Evolutionary conservation across 1,140 invertebrate species (phyloP).

Genomic region (Drosophila hydei): DNA sequence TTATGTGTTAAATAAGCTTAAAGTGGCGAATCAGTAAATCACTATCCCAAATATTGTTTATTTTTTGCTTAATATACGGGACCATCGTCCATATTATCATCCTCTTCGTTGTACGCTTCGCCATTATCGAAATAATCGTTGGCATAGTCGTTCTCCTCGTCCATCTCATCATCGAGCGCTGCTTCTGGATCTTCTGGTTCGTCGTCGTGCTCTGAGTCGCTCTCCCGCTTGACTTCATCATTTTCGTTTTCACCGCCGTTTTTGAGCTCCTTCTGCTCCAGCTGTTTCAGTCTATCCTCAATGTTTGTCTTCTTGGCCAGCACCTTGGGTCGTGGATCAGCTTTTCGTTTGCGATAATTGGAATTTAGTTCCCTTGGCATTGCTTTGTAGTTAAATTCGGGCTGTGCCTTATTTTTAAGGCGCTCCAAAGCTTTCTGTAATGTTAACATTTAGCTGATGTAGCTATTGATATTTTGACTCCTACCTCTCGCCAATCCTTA

Average conservation of each 20-base stretch:
- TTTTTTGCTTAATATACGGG: slow-evolving; percentile 86
- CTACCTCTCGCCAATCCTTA: slow-evolving; percentile 69
- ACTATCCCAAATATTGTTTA: slow-evolving; percentile 55
- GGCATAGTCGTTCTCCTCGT: slow-evolving; percentile 91
- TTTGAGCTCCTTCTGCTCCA: slow-evolving; percentile 86
- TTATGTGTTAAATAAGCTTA: slow-evolving; percentile 79
- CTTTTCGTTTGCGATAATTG: slow-evolving; percentile 54
- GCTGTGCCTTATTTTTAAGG: slow-evolving; percentile 84
- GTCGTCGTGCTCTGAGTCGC: slow-evolving; percentile 84
- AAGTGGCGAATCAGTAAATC: slow-evolving; percentile 75
- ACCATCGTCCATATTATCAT: slow-evolving; percentile 93
- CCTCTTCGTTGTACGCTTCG: slow-evolving; percentile 93
- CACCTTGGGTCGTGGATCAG: slow-evolving; percentile 37
- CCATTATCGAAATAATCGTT: slow-evolving; percentile 95
- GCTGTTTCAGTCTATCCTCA: slow-evolving; percentile 83
- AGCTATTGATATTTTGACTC: not conserved
- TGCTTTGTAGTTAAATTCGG: slow-evolving; percentile 85
- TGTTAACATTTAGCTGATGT: slow-evolving; percentile 7
- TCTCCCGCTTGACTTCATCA: slow-evolving; percentile 84
- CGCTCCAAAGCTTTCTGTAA: slow-evolving; percentile 87
- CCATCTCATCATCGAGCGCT: slow-evolving; percentile 88
- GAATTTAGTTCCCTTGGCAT: slow-evolving; percentile 86
- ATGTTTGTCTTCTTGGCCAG: slow-evolving; percentile 66
- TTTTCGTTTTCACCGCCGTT: slow-evolving; percentile 85
- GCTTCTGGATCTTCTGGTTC: slow-evolving; percentile 85